Evolutionary conservation across 2,113 vertebrate genomes (phyloP), one percentile per base, ranked within the genome.

Genomic region (Crotalus viridis): DNA sequence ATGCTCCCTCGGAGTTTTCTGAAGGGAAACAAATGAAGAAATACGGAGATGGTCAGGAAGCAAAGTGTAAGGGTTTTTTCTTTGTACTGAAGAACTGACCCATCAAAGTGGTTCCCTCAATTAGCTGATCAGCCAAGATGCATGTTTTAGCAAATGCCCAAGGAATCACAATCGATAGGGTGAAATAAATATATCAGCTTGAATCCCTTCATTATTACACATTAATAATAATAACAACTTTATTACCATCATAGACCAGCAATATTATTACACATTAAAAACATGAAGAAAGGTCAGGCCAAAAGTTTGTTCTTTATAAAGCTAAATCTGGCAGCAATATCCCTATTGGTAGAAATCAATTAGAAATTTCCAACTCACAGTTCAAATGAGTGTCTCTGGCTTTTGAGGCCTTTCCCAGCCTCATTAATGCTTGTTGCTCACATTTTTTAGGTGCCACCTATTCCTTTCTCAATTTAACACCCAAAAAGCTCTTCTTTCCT

Each of bases 1-100:
- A 98, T 0, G 99, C 97, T 3, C 99, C 99, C 90, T 99, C 99
- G 0, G 98, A 98, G 52, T 94, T 96, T 74, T 99, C 99, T 99
- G 98, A 33, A 94, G 59, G 56, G 90, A 22, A 94, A 91, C 93
- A 1, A 74, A 85, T 54, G 48, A 2, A 28, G 64, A 89, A 17
- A 48, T 3, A 17, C 85, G 33, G 4, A 24, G 19, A 5, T 0
- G 0, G 46, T 7, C 90, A 97, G 93, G 1, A n/a, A 12, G 19
- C 9, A 13, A 59, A 33, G 4, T 15, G 13, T 9, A 5, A 0
- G 4, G 24, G 10, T 0, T 0, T 2, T 51, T 22, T 5, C 56
- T 12, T 2, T 15, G 5, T 21, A 28, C 52, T 57, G 91, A 1
- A 90, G 5, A 10, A 19, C 13, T 48, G 85, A 51, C 85, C 39